These are phyloP conservation scores for Furcifer pardalis DNA, from an alignment of 2,797 vertebrate species.

Conservation along the genomic window DNA sequence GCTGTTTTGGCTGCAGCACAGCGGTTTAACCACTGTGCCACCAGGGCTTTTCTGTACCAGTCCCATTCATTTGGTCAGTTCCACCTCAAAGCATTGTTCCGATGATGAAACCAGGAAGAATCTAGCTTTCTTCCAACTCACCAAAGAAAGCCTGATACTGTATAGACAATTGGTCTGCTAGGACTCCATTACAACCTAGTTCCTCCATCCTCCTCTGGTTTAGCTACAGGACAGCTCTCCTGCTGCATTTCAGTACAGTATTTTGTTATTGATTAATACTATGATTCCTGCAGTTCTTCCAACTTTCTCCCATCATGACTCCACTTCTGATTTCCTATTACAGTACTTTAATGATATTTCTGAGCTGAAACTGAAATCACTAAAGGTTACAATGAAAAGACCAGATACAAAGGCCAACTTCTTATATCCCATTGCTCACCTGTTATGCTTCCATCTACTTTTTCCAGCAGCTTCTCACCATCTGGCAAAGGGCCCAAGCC, in stretches of 20 bases:
- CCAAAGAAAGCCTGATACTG: no score
- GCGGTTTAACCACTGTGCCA: no score
- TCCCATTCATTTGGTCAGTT: no score
- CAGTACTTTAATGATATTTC: neutral
- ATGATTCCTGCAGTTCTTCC: neutral
- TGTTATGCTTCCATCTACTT: neutral
- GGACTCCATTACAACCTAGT: neutral
- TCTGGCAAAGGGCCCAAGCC: neutral
- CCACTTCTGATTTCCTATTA: slow-evolving; percentile 6
- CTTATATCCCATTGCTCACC: neutral
- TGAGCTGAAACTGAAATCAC: neutral
- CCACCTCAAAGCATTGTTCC: no score
- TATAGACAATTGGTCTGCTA: neutral
- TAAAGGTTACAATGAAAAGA: neutral
- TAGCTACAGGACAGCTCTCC: neutral
- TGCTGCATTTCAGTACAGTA: no score
- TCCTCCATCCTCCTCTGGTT: neutral
- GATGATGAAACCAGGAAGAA: no score
- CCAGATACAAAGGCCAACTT: neutral
- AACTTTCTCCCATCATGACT: neutral
- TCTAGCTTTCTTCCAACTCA: no score
- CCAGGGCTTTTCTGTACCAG: no score
- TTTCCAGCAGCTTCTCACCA: neutral
- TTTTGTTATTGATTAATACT: neutral
- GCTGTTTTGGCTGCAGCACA: no score